Evolutionary conservation across 2,888 invertebrate genomes (phyloP), one percentile per base, ranked within the genome.

Genomic region (Drosophila sordidula): DNA sequence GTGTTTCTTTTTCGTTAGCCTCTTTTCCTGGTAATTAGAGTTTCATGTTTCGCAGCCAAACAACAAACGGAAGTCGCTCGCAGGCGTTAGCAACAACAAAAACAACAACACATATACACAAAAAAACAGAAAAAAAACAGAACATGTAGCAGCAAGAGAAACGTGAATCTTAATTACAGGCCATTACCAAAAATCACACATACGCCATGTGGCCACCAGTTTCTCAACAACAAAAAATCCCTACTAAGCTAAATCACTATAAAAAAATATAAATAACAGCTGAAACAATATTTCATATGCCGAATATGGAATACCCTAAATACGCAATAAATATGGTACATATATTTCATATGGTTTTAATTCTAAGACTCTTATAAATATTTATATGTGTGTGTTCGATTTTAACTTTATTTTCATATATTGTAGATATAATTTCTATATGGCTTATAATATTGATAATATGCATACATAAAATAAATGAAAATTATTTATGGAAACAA

Each of bases 181-280:
- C 85, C 85, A 84, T 82, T 82, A 84, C 78, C 81, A 80, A 87
- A 84, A 80, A 82, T 82, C 75, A 75, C 87, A 87, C 82, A 87
- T 81, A 78, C 86, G 86, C 78, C 86, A 70, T 68, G 86, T 75
- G 84, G 71, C 61, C 56, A 42, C 4, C 50, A 42, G 75, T 55
- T 25, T 25, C 46, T 39, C 22, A 32, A 58, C 47, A 22, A 56
- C 55, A 51, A 44, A 51, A 70, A 75, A 61, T 52, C 49, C 64
- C 71, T 52, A 57, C 70, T 34, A 26, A 75, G 46, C 58, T 70
- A 65, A 58, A 74, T 70, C 56, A 76, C 57, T 70, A 65, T 51
- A 57, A 65, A 18, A 18, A 29, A 34, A 39, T 32, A 54, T 9
- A 41, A 9, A 41, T 9, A 38, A 5, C 9, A 46, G 12, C 42